Conservation (phyloP, 2,888 invertebrate species). For the Calameuta idolon region DNA sequence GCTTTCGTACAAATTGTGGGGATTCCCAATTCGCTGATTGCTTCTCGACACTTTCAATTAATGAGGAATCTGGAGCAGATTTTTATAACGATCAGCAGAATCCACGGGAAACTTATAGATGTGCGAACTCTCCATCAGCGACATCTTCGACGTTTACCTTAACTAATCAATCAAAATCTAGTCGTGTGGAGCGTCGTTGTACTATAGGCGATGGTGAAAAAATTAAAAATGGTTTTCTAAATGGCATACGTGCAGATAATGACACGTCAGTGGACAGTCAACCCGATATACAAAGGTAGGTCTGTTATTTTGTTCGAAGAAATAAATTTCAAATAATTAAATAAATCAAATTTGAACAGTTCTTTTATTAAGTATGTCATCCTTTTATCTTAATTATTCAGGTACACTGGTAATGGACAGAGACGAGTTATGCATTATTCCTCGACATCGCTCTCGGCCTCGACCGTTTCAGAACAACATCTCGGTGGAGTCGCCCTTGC, state of each 20-base stretch:
- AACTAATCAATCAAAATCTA: slow-evolving; percentile 29
- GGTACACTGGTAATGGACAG: slow-evolving; percentile 43
- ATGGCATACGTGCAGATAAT: not conserved
- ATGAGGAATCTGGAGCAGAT: slow-evolving; percentile 18
- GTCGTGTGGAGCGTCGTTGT: slow-evolving; percentile 38
- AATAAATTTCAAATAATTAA: not conserved
- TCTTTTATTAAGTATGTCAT: not conserved
- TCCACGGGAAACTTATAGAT: slow-evolving; percentile 45
- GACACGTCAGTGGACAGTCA: slow-evolving; percentile 21
- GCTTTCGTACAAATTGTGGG: slow-evolving; percentile 46
- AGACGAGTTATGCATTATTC: slow-evolving; percentile 42
- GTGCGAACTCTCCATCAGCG: slow-evolving; percentile 38
- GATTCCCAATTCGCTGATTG: slow-evolving; percentile 43
- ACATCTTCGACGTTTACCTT: slow-evolving; percentile 28
- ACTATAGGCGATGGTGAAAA: slow-evolving; percentile 27
- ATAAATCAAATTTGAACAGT: not conserved
- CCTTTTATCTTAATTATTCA: slow-evolving; percentile 13
- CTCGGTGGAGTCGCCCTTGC: slow-evolving; percentile 35
- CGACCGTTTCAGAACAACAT: slow-evolving; percentile 31
- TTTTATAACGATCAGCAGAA: slow-evolving; percentile 16
- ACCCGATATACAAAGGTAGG: slow-evolving; percentile 39
- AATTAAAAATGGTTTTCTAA: not conserved
- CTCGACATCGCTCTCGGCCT: slow-evolving; percentile 39
- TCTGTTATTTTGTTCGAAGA: not conserved
- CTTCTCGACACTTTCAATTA: slow-evolving; percentile 13